These are phyloP conservation scores for Heterotilapia buettikoferi DNA, from an alignment of 2,113 vertebrate genomes.

Conservation along the genomic window DNA sequence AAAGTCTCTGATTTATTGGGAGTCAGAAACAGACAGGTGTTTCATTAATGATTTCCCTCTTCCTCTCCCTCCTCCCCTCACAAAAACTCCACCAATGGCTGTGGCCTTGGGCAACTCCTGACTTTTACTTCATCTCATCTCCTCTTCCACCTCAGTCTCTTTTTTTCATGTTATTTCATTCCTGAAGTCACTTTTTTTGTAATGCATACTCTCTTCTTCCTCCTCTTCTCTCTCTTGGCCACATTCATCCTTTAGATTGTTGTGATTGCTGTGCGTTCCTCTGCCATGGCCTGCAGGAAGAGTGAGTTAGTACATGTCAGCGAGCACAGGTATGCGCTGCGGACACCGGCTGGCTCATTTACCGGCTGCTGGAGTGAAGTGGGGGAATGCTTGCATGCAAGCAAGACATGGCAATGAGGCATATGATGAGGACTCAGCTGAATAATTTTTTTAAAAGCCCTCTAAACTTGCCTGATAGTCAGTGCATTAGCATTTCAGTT, in stretches of 20 bases:
- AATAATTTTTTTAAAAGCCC: neutral
- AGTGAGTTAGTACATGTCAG: constrained; percentile 75
- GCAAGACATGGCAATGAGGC: neutral
- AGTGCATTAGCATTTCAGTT: neutral
- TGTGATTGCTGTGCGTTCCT: constrained; percentile 67
- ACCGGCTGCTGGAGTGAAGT: neutral
- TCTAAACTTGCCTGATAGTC: neutral
- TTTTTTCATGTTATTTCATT: neutral
- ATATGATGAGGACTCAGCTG: neutral
- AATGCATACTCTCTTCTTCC: neutral
- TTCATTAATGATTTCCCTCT: constrained; percentile 68
- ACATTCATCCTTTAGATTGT: constrained; percentile 53
- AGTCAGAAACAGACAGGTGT: constrained; percentile 66
- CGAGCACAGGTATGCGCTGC: constrained; percentile 59
- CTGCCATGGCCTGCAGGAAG: constrained; percentile 67
- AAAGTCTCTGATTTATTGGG: constrained; percentile 56
- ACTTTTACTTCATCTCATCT: constrained; percentile 18
- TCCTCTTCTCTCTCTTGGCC: constrained; percentile 6
- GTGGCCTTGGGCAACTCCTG: constrained; percentile 35
- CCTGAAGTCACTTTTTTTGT: neutral
- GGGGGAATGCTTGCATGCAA: neutral
- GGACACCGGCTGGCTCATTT: constrained; percentile 44
- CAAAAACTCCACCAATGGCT: neutral
- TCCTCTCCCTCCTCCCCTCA: constrained; percentile 46
- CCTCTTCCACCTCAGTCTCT: neutral